phyloP scores from a whole-genome alignment of 2,797 vertebrate species.

The Tiaroga cobitis region DNA sequence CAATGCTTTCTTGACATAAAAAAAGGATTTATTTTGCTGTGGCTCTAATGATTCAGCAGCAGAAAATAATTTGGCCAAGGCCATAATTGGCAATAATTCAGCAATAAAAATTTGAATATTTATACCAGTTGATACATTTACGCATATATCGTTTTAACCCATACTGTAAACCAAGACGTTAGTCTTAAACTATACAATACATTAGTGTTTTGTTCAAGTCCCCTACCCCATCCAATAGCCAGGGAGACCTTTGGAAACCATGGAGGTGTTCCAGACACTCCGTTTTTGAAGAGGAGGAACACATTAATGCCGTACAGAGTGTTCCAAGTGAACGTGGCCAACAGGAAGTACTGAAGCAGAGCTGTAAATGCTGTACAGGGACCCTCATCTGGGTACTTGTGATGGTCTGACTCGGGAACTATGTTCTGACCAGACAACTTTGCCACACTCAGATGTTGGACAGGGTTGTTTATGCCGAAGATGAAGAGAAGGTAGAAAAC shows the following conservation, averaged over 20 bases:
- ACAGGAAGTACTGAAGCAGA: constrained; percentile 77
- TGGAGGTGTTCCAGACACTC: constrained; percentile 55
- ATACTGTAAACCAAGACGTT: neutral
- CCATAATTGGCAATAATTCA: too few relatives aligned
- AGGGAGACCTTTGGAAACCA: constrained; percentile 59
- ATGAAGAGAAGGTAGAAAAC: constrained; percentile 81
- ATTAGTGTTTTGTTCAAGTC: neutral
- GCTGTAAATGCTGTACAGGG: constrained; percentile 61
- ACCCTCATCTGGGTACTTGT: neutral
- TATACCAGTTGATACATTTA: neutral
- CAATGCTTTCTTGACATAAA: neutral
- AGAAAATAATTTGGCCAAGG: neutral
- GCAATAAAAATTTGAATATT: neutral
- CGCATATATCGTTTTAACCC: neutral
- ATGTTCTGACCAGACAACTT: accelerated
- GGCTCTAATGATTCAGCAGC: neutral
- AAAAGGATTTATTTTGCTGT: neutral
- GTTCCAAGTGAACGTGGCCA: constrained; percentile 77
- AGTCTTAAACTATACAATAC: neutral
- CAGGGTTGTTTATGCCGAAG: constrained; percentile 71
- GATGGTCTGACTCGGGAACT: neutral
- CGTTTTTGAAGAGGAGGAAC: constrained; percentile 66
- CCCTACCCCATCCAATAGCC: constrained; percentile 75
- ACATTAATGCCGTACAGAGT: constrained; percentile 70
- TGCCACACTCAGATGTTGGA: neutral